Percentiles rank a stretch among this genome's conserved stretches.
These are phyloP conservation scores for Nomada goodeniana DNA, from an alignment of 2,888 invertebrate genomes.

Conservation along the genomic window DNA sequence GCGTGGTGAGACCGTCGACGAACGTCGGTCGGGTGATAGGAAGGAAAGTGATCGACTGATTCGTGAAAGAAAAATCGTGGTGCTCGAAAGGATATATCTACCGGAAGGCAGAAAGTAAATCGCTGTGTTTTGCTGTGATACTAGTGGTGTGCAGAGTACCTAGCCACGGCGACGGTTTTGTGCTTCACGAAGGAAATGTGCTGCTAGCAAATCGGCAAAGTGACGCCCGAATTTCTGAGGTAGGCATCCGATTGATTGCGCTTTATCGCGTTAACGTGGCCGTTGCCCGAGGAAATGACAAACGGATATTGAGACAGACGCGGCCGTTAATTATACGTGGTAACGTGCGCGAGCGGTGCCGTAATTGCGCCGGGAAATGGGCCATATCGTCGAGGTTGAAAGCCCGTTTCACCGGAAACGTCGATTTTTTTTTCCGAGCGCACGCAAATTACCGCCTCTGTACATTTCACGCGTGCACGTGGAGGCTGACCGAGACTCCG, in stretches of 20 bases:
- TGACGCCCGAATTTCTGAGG: slow-evolving; percentile 80
- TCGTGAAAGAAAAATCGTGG: slow-evolving; percentile 19
- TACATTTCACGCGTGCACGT: slow-evolving; percentile 31
- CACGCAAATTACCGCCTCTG: slow-evolving; percentile 20
- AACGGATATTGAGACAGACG: background rate
- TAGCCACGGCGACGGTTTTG: slow-evolving; percentile 26
- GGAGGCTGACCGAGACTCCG: background rate
- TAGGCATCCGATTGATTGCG: slow-evolving; percentile 55
- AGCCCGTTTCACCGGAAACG: slow-evolving; percentile 7
- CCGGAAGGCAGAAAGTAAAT: background rate
- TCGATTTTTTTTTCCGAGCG: slow-evolving; percentile 4
- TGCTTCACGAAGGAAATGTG: slow-evolving; percentile 70
- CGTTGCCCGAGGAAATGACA: background rate
- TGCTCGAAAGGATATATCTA: slow-evolving; percentile 11
- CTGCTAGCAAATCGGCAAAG: slow-evolving; percentile 77
- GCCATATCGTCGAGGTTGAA: slow-evolving; percentile 15
- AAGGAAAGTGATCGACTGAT: slow-evolving; percentile 30
- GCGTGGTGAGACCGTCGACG: background rate
- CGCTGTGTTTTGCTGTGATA: slow-evolving; percentile 24
- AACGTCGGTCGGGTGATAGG: slow-evolving; percentile 3
- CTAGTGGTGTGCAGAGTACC: slow-evolving; percentile 31
- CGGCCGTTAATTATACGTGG: background rate
- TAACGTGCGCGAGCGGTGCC: slow-evolving; percentile 10
- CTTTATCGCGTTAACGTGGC: background rate
- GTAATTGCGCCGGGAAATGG: slow-evolving; percentile 26